Percentiles rank a stretch among this genome's conserved stretches.
phyloP scores from a whole-genome alignment of 2,797 vertebrate genomes.

The Sphenopsis melanotis region DNA sequence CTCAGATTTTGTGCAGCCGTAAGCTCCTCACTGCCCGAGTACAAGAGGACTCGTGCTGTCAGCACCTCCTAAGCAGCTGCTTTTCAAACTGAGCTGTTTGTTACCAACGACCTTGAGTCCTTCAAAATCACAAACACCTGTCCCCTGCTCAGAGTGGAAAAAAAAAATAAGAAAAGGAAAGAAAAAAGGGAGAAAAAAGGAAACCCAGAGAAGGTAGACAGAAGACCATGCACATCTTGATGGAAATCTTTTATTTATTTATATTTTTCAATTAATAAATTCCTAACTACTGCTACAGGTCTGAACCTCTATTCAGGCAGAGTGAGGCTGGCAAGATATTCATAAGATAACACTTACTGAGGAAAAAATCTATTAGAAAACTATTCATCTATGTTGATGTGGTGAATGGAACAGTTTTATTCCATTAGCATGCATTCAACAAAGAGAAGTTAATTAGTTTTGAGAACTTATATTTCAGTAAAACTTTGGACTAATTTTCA shows the following conservation, averaged over 20 bases:
- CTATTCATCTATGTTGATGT: background rate
- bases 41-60: background rate
- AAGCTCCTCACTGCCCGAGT: background rate
- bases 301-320: background rate
- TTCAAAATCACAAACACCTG: background rate
- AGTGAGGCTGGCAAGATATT: background rate
- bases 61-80: background rate
- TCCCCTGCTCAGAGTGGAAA: background rate
- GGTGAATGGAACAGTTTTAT: slow-evolving; percentile 19
- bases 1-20: background rate
- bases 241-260: background rate
- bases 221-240: background rate
- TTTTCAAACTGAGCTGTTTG: background rate
- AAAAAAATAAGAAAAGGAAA: accelerated
- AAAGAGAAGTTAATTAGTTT: slow-evolving; percentile 57
- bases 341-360: background rate
- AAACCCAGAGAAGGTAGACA: background rate
- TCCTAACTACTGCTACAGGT: background rate
- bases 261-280: background rate
- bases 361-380: slow-evolving; percentile 15
- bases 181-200: accelerated
- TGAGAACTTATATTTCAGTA: slow-evolving; percentile 43
- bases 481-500: slow-evolving; percentile 46
- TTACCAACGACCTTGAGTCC: background rate
- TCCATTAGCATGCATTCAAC: slow-evolving; percentile 14